Evolutionary conservation across 2,797 vertebrate species (phyloP).

Genomic region (Myripristis murdjan): DNA sequence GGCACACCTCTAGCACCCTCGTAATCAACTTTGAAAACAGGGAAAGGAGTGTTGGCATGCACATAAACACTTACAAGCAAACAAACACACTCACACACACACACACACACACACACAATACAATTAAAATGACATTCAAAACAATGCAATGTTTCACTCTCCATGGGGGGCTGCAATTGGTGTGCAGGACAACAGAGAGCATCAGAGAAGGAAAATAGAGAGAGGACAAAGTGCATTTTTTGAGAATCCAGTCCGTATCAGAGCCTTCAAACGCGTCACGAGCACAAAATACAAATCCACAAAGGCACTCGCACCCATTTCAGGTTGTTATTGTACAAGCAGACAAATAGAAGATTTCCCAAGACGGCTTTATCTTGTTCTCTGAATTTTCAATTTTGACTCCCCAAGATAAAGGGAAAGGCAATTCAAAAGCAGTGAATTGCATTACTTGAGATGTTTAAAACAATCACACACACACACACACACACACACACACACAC

Average conservation of each 20-base stretch:
- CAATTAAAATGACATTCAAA: slow-evolving; percentile 48
- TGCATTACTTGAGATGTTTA: no score
- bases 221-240: neutral
- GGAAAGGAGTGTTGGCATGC: slow-evolving; percentile 42
- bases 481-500: no score
- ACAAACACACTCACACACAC: slow-evolving; percentile 18
- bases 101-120: slow-evolving; percentile 10
- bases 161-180: neutral
- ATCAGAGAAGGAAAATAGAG: neutral
- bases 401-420: no score
- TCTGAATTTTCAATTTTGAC: no score
- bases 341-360: no score
- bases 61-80: neutral
- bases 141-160: slow-evolving; percentile 9
- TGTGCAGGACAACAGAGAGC: slow-evolving; percentile 6
- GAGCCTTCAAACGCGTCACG: neutral
- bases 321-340: no score
- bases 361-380: no score
- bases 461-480: neutral
- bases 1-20: slow-evolving; percentile 65
- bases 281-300: neutral
- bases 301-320: no score
- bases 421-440: no score
- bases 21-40: slow-evolving; percentile 76
- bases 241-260: no score